Evolutionary conservation across 2,113 vertebrate genomes (phyloP), one percentile per base, ranked within the genome.

Genomic region (Tetraodon nigroviridis): DNA sequence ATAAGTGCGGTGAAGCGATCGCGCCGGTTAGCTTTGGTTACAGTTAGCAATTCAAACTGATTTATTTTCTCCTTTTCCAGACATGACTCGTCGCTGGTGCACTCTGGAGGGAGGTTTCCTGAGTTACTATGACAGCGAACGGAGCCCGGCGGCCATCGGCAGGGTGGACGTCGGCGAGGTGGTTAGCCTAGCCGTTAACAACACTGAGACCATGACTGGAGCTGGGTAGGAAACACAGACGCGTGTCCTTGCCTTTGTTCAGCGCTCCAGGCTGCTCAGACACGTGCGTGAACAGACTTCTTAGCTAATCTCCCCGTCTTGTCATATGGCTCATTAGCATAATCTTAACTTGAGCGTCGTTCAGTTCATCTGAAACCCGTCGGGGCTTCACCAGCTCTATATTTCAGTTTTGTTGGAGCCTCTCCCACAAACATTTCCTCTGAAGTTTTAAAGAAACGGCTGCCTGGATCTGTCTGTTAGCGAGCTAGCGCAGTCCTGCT

Each of bases 81-180:
- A 98, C 20, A 91, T 92, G 87, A 88, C 81, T 27, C 93, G 82
- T 42, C 93, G 92, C 21, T 99, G 96, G 96, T 99, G 96, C 60
- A 93, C 94, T 11, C 76, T 98, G 67, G 96, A 98, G 89, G 93
- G 93, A 4, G 92, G 93, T 49, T 96, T 93, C 80, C 84, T 98
- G 71, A 96, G 90, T 83, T 98, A 94, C 82, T 98, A 98, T 48
- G 96, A 98, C 82, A 93, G 84, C 58, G 92, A 95, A 76, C 91
- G 90, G 54, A 91, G 89, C 53, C 78, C 91, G 1, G 73, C 86
- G 6, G 90, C 95, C 20, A 88, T 90, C 21, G 92, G 95, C 63
- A 92, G 93, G 66, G 87, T 97, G 84, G 92, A 94, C 55, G 69
- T 94, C 74, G 87, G 1, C 11, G 88, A 94, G 68, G 91, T 93